Conservation (phyloP, 2,113 vertebrate genomes). For the Gavialis gangeticus region DNA sequence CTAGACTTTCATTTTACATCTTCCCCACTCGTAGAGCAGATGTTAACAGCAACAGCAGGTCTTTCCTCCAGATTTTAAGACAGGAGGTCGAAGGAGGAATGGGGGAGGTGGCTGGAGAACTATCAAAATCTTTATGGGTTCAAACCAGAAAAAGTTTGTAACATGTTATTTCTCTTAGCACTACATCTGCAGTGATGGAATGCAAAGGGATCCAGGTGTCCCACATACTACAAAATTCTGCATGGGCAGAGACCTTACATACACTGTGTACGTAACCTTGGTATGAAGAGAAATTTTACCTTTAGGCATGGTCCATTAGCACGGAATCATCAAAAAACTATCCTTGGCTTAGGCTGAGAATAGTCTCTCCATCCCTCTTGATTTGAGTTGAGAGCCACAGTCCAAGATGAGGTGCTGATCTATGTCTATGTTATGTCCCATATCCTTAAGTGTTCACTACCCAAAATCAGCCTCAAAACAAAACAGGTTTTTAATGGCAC, state of each 20-base stretch:
- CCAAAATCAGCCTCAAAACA: conserved; percentile 3
- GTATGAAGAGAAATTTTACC: conserved; percentile 3
- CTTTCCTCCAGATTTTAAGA: not conserved
- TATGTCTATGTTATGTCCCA: conserved; percentile 6
- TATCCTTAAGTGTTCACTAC: not conserved
- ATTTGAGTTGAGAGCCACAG: not conserved
- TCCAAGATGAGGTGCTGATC: conserved; percentile 23
- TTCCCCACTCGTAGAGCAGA: fast-evolving
- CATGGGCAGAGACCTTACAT: conserved; percentile 25
- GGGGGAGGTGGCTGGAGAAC: not conserved
- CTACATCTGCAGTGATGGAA: not conserved
- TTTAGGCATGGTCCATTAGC: conserved; percentile 69
- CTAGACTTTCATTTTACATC: no score
- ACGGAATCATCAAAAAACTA: conserved; percentile 31
- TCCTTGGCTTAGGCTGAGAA: conserved; percentile 43
- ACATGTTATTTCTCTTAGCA: not conserved
- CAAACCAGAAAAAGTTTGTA: not conserved
- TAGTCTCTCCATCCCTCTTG: conserved; percentile 57
- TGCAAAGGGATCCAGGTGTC: not conserved
- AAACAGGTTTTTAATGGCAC: conserved; percentile 33
- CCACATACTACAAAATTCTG: not conserved
- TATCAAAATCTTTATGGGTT: not conserved
- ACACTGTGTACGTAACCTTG: conserved; percentile 24
- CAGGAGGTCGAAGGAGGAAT: no score
- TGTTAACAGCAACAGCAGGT: not conserved